Base-by-base conservation (phyloP, 2,113 vertebrate species). In the Erythrocebus patas region DNA sequence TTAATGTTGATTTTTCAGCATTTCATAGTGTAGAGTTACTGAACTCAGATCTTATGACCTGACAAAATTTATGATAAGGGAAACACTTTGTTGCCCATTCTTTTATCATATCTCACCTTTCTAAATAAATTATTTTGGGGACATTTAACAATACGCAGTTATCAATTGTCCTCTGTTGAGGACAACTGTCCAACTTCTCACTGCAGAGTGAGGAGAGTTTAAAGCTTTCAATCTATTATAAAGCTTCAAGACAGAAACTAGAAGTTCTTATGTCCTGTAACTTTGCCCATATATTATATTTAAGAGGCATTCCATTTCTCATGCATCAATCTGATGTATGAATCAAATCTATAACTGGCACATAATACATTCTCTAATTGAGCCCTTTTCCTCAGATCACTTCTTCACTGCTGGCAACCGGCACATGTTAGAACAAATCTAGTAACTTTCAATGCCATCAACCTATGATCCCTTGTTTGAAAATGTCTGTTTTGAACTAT, bases 341-440 rank as follows among this genome's bases (percentile, higher is more conserved):
- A 88, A 55, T 57, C 14, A 89, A 95, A 95, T 27, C 20, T 50
- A 22, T 17, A 22, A 90, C 6, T 18, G 3, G 12, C n/a, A 55
- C 25, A 35, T 75, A 64, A 64, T 32, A 64, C 27, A 64, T 14
- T 64, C 27, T 64, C 27, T 14, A 64, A 64, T 64, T 27, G 25
- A 93, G 59, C 32, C n/a, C 11, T 80, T 76, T 92, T 66, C 70
- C 52, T 81, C 43, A 70, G 40, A 82, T 32, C 52, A 43, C 2
- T 38, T 48, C 25, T 22, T 30, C 38, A 64, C 27, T 32, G 43
- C 23, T 91, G 43, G 82, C 40, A 91, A 91, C 48, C 5, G 43
- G 66, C 22, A 78, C 25, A 82, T 48, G 86, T 91, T 61, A 90
- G 96, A 92, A 95, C 7, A 95, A 90, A 96, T 66, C 68, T 55